Conservation (phyloP, 1,140 invertebrate genomes). For the Cephus cinctus region DNA sequence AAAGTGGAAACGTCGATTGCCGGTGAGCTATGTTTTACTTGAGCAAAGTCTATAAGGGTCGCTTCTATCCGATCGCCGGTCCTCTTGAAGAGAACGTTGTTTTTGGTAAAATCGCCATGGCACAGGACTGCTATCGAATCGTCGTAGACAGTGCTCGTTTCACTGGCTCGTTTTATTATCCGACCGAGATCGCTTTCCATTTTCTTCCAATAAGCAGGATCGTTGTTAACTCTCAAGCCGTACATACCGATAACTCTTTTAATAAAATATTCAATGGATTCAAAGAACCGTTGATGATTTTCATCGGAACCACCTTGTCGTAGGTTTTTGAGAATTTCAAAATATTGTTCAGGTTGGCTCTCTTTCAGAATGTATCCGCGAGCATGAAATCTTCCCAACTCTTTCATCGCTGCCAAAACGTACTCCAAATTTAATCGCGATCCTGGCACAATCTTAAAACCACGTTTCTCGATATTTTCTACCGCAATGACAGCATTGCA, state of each 20-base stretch:
- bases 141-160: too few species aligned
- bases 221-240: too few species aligned
- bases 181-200: too few species aligned
- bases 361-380: constrained; percentile 41
- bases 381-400: constrained; percentile 47
- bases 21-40: constrained; percentile 39
- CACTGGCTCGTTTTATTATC: too few species aligned
- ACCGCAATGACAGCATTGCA: constrained; percentile 27
- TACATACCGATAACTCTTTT: too few species aligned
- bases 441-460: constrained; percentile 12
- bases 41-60: constrained; percentile 49
- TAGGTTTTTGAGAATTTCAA: constrained; percentile 25
- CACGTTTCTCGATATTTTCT: constrained; percentile 30
- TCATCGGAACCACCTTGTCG: constrained; percentile 17
- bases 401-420: constrained; percentile 31
- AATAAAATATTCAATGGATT: too few species aligned
- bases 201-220: too few species aligned
- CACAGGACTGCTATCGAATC: constrained; percentile 41
- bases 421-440: constrained; percentile 31
- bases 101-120: constrained; percentile 49
- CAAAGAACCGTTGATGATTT: fast-evolving
- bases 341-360: constrained; percentile 30
- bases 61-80: constrained; percentile 22
- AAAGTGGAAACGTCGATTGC: constrained; percentile 49
- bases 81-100: constrained; percentile 43